phyloP scores from a whole-genome alignment of 2,888 invertebrate species.

The Encarsia formosa region DNA sequence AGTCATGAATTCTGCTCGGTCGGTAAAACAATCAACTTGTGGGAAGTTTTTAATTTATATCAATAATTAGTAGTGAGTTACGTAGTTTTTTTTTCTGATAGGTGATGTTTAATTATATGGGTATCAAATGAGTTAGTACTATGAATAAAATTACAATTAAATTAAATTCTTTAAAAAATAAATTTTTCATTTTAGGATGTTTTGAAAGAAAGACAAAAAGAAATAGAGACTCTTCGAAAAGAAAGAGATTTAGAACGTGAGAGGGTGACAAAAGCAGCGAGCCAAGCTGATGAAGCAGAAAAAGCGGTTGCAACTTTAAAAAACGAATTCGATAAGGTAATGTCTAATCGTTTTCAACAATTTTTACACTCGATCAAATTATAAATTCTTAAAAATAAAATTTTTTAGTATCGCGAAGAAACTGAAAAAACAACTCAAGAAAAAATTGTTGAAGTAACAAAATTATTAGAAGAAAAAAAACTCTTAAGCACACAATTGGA shows the following conservation, averaged over 20 bases:
- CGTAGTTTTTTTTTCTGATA: no score
- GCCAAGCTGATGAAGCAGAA: slow-evolving; percentile 76
- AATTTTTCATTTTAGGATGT: slow-evolving; percentile 65
- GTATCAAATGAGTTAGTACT: no score
- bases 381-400: neutral
- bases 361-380: slow-evolving; percentile 1
- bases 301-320: slow-evolving; percentile 59
- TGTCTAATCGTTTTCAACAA: no score
- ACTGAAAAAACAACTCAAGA: slow-evolving; percentile 57
- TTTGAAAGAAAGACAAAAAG: slow-evolving; percentile 88
- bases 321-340: slow-evolving; percentile 65
- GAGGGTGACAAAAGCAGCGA: slow-evolving; percentile 79
- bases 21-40: no score
- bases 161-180: no score
- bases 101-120: no score
- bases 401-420: slow-evolving; percentile 54
- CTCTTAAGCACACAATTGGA: slow-evolving; percentile 61
- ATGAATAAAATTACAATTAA: no score
- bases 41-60: no score
- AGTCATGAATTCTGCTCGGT: no score
- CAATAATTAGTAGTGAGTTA: no score
- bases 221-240: slow-evolving; percentile 85
- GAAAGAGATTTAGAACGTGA: slow-evolving; percentile 88
- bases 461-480: slow-evolving; percentile 50
- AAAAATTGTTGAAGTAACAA: slow-evolving; percentile 54